Evolutionary conservation across 1,140 invertebrate species (phyloP).

Genomic region (Leptopilina clavipes): DNA sequence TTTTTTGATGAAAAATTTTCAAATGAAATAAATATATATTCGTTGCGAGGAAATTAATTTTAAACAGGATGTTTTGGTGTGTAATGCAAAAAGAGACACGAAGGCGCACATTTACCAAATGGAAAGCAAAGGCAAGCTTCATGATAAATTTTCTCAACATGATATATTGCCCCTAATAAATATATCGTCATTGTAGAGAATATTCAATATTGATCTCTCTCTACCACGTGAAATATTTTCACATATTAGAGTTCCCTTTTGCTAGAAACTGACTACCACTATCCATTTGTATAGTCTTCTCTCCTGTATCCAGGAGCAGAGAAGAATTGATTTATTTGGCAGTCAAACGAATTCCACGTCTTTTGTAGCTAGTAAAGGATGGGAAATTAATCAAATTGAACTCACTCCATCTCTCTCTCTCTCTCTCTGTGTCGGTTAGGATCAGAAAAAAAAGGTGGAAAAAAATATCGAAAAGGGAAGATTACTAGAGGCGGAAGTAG

Average conservation of each 20-base stretch:
- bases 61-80: neutral
- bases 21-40: no score
- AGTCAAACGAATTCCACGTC: constrained; percentile 16
- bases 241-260: neutral
- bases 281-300: neutral
- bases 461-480: constrained; percentile 9
- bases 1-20: no score
- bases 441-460: neutral
- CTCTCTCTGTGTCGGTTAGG: neutral
- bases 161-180: constrained; percentile 20
- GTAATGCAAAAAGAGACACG: neutral
- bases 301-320: neutral
- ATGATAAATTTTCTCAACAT: constrained; percentile 7
- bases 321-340: constrained; percentile 27
- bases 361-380: constrained; percentile 32
- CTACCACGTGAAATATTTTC: neutral
- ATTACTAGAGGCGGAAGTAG: constrained; percentile 5
- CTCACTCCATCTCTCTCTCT: neutral
- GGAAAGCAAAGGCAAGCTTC: neutral
- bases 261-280: neutral
- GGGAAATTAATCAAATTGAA: constrained; percentile 23
- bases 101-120: neutral
- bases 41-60: neutral
- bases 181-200: constrained; percentile 18
- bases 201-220: neutral